Conservation (phyloP, 2,797 vertebrate species). For the Squalus acanthias region DNA sequence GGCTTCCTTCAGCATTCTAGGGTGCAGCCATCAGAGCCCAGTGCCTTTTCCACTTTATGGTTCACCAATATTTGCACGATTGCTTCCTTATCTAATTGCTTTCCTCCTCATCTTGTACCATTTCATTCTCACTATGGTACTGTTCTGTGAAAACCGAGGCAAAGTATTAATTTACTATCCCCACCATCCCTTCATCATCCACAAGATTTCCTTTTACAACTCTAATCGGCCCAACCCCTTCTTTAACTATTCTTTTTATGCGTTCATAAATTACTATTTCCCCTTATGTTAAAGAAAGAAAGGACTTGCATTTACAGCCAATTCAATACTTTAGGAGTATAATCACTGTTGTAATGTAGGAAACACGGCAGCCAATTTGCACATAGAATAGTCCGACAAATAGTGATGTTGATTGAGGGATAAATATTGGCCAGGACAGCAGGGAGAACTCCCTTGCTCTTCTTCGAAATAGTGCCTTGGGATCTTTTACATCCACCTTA, state of each 20-base stretch:
- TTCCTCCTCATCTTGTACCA: neutral
- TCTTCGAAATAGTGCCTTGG: neutral
- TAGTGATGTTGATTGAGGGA: neutral
- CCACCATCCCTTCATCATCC: neutral
- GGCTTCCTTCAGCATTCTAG: neutral
- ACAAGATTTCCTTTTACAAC: neutral
- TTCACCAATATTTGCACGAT: neutral
- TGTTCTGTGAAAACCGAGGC: neutral
- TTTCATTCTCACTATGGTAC: neutral
- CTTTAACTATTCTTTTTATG: neutral
- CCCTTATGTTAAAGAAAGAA: too few species aligned
- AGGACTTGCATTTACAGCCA: neutral
- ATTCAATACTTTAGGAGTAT: neutral
- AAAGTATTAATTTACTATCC: neutral
- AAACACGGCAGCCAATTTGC: neutral
- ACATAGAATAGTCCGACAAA: neutral
- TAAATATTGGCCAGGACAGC: neutral
- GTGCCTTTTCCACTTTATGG: neutral
- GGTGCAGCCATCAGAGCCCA: neutral
- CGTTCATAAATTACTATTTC: neutral
- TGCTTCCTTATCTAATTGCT: neutral
- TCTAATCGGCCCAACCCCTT: neutral
- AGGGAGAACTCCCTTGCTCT: neutral
- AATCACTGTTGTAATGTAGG: neutral
- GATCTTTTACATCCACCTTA: neutral